Conservation (phyloP, 2,888 invertebrate genomes). For the Liopterus haemorrhoidalis region DNA sequence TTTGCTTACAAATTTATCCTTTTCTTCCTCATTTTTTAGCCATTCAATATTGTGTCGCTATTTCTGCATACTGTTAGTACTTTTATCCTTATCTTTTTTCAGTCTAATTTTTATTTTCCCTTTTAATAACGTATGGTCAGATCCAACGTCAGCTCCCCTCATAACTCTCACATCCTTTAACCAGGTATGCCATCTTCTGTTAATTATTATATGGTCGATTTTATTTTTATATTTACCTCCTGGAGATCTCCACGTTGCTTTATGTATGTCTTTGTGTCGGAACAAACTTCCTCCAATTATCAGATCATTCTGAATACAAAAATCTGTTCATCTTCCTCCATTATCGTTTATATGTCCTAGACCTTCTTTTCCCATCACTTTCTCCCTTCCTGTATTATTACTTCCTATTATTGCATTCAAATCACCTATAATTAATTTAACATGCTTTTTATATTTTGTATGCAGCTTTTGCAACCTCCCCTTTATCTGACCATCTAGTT, state of each 20-base stretch:
- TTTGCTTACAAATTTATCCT: not conserved
- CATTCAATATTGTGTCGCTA: not conserved
- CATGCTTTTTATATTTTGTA: too few species aligned
- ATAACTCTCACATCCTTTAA: slow-evolving; percentile 4
- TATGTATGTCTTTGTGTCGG: not conserved
- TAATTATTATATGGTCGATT: slow-evolving; percentile 7
- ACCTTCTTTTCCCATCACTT: too few species aligned
- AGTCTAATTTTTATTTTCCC: slow-evolving; percentile 4
- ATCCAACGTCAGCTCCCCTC: slow-evolving; percentile 5
- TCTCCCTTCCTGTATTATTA: slow-evolving; percentile 5
- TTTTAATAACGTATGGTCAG: slow-evolving; percentile 5
- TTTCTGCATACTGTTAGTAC: not conserved
- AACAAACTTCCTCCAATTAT: slow-evolving; percentile 4
- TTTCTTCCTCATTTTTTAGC: slow-evolving; percentile 3
- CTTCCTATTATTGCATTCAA: slow-evolving; percentile 1
- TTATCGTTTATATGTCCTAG: slow-evolving; percentile 9
- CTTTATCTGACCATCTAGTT: not conserved
- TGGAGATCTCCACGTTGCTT: too few species aligned
- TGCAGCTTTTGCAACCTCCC: too few species aligned
- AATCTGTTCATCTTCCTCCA: slow-evolving; percentile 1
- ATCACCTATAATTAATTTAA: not conserved
- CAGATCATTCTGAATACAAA: slow-evolving; percentile 3
- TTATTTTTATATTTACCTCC: too few species aligned
- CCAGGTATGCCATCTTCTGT: slow-evolving; percentile 2
- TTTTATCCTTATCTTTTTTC: slow-evolving; percentile 2